These are phyloP conservation scores for Vultur gryphus DNA, from an alignment of 2,797 vertebrate species.

Conservation along the genomic window DNA sequence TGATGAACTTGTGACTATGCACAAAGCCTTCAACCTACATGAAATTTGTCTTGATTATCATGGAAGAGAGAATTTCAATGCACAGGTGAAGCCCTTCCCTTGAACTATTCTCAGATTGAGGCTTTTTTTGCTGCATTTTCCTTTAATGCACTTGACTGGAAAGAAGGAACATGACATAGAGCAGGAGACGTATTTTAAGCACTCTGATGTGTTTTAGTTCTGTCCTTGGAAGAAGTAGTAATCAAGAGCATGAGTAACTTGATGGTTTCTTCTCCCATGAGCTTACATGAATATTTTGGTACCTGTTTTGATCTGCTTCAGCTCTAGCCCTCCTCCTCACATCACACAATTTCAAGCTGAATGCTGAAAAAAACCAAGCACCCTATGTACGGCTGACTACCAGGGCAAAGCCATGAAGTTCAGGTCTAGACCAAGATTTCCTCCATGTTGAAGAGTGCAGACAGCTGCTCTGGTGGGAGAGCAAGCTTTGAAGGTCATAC, in stretches of 20 bases:
- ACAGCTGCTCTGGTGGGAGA: not conserved
- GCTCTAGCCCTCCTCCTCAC: not conserved
- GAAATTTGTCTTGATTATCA: not conserved
- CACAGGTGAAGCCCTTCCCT: not conserved
- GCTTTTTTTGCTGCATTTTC: not conserved
- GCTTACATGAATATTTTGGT: not conserved
- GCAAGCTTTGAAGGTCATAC: not conserved
- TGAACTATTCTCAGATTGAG: not conserved
- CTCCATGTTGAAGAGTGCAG: not conserved
- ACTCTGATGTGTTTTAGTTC: not conserved
- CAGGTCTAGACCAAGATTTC: accelerated
- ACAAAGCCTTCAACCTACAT: not conserved
- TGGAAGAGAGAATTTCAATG: not conserved
- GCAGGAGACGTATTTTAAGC: not conserved
- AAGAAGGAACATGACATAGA: not conserved
- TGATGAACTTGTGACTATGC: not conserved
- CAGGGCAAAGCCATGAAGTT: not conserved
- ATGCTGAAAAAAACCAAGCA: not conserved
- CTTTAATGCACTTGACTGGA: not conserved
- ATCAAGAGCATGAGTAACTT: not conserved
- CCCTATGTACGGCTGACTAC: not conserved
- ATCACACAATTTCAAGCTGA: not conserved
- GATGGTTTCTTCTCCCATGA: not conserved
- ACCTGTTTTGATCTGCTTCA: not conserved
- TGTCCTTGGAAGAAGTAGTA: not conserved